Conservation (phyloP, 2,888 invertebrate species). For the Baccha elongata region DNA sequence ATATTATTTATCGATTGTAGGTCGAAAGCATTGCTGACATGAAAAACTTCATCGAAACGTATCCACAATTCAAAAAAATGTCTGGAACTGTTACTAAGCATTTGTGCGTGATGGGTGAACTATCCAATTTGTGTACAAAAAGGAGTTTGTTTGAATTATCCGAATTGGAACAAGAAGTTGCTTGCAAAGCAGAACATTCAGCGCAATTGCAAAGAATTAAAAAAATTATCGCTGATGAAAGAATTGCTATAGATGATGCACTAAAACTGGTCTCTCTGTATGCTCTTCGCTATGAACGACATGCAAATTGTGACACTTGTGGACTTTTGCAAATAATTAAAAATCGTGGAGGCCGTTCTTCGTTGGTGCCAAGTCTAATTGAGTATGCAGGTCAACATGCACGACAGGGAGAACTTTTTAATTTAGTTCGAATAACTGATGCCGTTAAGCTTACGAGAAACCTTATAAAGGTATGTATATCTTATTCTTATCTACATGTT, state of each 20-base stretch:
- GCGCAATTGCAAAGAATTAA: slow-evolving; percentile 91
- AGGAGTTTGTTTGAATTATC: slow-evolving; percentile 94
- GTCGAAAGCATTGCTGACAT: slow-evolving; percentile 99
- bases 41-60: slow-evolving; percentile 99
- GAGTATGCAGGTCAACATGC: slow-evolving; percentile 94
- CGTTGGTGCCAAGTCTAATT: slow-evolving; percentile 86
- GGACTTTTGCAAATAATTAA: slow-evolving; percentile 89
- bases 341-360: slow-evolving; percentile 88
- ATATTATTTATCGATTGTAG: no score
- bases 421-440: slow-evolving; percentile 96
- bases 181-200: slow-evolving; percentile 93
- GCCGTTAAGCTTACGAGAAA: slow-evolving; percentile 88
- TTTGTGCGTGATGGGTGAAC: slow-evolving; percentile 97
- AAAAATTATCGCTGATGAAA: slow-evolving; percentile 89
- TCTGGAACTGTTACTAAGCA: slow-evolving; percentile 98
- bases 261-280: slow-evolving; percentile 95
- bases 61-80: slow-evolving; percentile 98
- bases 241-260: slow-evolving; percentile 90
- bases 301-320: slow-evolving; percentile 91
- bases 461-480: slow-evolving; percentile 78
- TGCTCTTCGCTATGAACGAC: slow-evolving; percentile 95
- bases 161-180: slow-evolving; percentile 96
- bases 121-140: slow-evolving; percentile 91
- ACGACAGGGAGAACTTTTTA: slow-evolving; percentile 92
- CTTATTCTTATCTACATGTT: no score